These are phyloP conservation scores for Lates calcarifer DNA, from an alignment of 2,113 vertebrate species.

Conservation along the genomic window DNA sequence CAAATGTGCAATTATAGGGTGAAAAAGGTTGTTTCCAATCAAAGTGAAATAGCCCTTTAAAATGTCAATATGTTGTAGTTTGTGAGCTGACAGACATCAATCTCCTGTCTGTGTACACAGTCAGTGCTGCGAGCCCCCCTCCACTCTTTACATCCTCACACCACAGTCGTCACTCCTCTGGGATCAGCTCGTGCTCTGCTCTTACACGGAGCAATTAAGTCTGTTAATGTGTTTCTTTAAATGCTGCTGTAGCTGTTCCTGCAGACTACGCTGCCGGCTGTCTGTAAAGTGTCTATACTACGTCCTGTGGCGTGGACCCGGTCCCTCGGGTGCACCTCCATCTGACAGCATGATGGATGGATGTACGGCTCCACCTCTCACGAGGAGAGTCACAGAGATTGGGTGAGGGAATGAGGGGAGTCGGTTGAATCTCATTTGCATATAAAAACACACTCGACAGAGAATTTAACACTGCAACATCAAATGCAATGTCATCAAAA, in stretches of 20 bases:
- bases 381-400: conserved; percentile 12
- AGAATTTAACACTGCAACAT: conserved; percentile 21
- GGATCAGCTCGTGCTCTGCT: conserved; percentile 34
- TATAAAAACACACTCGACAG: not conserved
- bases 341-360: conserved; percentile 81
- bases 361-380: conserved; percentile 63
- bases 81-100: conserved; percentile 52
- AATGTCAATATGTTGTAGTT: conserved; percentile 7
- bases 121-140: not conserved
- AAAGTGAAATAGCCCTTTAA: not conserved
- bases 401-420: not conserved
- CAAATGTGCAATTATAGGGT: conserved; percentile 22
- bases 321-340: conserved; percentile 47
- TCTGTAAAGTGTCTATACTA: conserved; percentile 60
- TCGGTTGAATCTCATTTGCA: conserved; percentile 26
- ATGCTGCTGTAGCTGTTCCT: conserved; percentile 50
- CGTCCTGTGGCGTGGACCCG: conserved; percentile 16
- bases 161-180: conserved; percentile 17
- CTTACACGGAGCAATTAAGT: conserved; percentile 68
- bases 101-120: conserved; percentile 35
- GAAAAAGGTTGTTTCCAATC: not conserved
- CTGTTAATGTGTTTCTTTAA: conserved; percentile 72
- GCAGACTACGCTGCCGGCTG: conserved; percentile 37
- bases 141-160: conserved; percentile 47
- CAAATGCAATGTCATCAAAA: conserved; percentile 16